Evolutionary conservation across 1,140 invertebrate genomes (phyloP).

Genomic region (Pentalonia nigronervosa): DNA sequence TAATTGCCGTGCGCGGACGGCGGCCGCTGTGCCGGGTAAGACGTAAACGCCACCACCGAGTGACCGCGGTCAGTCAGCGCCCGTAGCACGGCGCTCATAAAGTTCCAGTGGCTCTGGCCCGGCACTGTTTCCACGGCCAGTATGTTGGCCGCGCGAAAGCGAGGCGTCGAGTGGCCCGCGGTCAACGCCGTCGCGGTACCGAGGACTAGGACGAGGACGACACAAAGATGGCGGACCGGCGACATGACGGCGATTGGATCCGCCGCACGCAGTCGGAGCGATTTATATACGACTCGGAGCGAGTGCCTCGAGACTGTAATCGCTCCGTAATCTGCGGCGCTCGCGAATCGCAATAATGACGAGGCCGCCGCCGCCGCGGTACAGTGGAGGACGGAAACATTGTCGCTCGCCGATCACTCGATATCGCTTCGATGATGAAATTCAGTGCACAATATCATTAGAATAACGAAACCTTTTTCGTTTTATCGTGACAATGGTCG

Average conservation of each 20-base stretch:
- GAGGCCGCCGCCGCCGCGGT: not conserved
- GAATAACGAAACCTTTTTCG: too few relatives aligned
- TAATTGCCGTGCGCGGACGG: constrained; percentile 66
- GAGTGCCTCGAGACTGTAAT: not conserved
- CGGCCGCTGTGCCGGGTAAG: constrained; percentile 63
- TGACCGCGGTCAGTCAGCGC: constrained; percentile 63
- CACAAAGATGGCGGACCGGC: not conserved
- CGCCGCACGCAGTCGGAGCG: not conserved
- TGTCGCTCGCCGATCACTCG: not conserved
- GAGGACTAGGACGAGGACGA: not conserved
- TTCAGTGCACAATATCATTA: too few relatives aligned
- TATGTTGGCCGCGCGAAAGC: constrained; percentile 59
- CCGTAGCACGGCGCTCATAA: constrained; percentile 63
- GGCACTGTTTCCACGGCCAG: constrained; percentile 62
- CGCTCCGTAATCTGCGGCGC: not conserved
- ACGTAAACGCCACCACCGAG: constrained; percentile 62
- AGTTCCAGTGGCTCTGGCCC: constrained; percentile 63
- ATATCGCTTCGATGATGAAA: too few relatives aligned
- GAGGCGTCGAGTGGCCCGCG: not conserved
- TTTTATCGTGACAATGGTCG: too few relatives aligned
- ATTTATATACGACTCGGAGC: not conserved
- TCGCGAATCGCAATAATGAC: too few relatives aligned
- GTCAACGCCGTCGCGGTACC: too few relatives aligned
- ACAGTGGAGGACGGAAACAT: not conserved
- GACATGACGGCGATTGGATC: not conserved